Conservation (phyloP, 37 sponge, comb jelly and placozoan species). For the Eunapius fragilis region DNA sequence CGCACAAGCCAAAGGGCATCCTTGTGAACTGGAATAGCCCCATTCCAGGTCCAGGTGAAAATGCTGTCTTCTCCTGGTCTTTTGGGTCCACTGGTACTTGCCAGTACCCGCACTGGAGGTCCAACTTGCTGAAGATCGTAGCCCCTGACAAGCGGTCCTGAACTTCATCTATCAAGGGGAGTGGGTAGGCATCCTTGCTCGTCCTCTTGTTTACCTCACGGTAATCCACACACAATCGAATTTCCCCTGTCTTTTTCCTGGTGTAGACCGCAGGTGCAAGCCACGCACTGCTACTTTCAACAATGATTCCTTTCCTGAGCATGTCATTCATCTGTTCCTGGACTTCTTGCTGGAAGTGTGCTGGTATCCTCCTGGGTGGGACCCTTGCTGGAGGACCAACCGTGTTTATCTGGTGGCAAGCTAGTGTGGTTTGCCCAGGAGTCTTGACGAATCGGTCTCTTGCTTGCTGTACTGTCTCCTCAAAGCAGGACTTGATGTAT, state of each 20-base stretch:
- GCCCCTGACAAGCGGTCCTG: constrained; percentile 56
- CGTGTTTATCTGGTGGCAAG: constrained; percentile 38
- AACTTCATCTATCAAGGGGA: constrained; percentile 69
- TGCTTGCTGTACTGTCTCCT: constrained; percentile 11
- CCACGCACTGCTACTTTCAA: constrained; percentile 61
- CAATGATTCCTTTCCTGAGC: constrained; percentile 67
- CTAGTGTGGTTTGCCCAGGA: too few relatives aligned
- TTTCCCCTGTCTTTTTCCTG: constrained; percentile 44
- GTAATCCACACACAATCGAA: constrained; percentile 64
- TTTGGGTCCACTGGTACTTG: constrained; percentile 55
- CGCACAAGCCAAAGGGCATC: constrained; percentile 23
- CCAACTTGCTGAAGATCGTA: constrained; percentile 51
- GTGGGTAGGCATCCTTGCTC: constrained; percentile 58
- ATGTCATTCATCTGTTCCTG: constrained; percentile 43
- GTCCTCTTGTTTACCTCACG: constrained; percentile 65
- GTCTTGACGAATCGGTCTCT: constrained; percentile 40
- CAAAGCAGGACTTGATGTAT: constrained; percentile 1
- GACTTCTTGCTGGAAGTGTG: constrained; percentile 56
- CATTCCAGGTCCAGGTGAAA: constrained; percentile 64
- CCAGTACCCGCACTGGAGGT: constrained; percentile 68
- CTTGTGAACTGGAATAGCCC: constrained; percentile 32
- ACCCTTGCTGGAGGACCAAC: constrained; percentile 37
- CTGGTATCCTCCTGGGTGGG: constrained; percentile 55
- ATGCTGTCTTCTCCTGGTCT: constrained; percentile 58
- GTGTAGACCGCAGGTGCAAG: constrained; percentile 73